Evolutionary conservation across 2,888 invertebrate species (phyloP).

Genomic region (Ophion ellenae): DNA sequence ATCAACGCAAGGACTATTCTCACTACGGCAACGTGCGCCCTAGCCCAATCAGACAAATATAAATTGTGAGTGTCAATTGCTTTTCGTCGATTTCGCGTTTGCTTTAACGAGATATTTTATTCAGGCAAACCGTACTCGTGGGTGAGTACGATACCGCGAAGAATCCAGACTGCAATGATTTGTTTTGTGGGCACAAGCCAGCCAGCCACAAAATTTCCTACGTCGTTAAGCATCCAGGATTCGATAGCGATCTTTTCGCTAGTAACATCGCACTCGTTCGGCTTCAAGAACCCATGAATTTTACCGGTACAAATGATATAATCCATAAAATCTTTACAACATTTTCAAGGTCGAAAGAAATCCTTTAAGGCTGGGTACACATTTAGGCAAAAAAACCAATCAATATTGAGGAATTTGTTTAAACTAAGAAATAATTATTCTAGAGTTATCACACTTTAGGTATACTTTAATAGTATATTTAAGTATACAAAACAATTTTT

Average conservation of each 20-base stretch:
- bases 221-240: slow-evolving; percentile 91
- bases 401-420: too few species aligned
- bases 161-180: slow-evolving; percentile 89
- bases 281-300: slow-evolving; percentile 88
- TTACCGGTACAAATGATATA: slow-evolving; percentile 85
- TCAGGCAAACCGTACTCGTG: slow-evolving; percentile 89
- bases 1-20: slow-evolving; percentile 87
- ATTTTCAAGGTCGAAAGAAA: not conserved
- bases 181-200: slow-evolving; percentile 90
- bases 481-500: too few species aligned
- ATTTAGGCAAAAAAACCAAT: too few species aligned
- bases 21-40: slow-evolving; percentile 92
- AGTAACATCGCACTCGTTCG: slow-evolving; percentile 91
- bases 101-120: slow-evolving; percentile 25
- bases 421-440: too few species aligned
- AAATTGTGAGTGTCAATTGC: slow-evolving; percentile 87
- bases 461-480: too few species aligned
- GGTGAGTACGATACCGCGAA: slow-evolving; percentile 90
- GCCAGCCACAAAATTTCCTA: slow-evolving; percentile 90
- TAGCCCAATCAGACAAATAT: slow-evolving; percentile 91
- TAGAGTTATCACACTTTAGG: too few species aligned
- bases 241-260: slow-evolving; percentile 84
- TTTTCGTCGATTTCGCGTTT: not conserved
- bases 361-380: not conserved
- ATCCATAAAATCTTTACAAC: not conserved